These are phyloP conservation scores for Autographa pulchrina DNA, from an alignment of 2,888 invertebrate species.

Conservation along the genomic window DNA sequence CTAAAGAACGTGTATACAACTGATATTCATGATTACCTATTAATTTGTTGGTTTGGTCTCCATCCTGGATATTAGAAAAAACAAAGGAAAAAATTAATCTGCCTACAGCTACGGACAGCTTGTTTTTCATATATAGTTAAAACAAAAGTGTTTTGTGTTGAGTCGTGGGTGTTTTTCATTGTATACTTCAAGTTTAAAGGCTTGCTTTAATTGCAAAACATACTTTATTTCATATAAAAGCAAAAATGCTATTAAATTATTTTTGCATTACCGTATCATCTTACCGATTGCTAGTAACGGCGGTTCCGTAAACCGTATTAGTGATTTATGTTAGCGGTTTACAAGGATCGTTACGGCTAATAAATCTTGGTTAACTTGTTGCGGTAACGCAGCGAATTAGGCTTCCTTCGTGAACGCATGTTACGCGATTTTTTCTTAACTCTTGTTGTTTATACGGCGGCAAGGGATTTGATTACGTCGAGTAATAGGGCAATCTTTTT, in stretches of 20 bases:
- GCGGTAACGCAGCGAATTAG: conserved; percentile 73
- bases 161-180: too few relatives aligned
- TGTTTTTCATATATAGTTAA: too few relatives aligned
- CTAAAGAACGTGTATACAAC: too few relatives aligned
- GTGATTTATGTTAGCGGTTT: conserved; percentile 82
- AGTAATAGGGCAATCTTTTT: conserved; percentile 46
- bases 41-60: too few relatives aligned
- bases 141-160: too few relatives aligned
- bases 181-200: too few relatives aligned
- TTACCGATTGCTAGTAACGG: conserved; percentile 66
- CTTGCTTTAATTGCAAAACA: too few relatives aligned
- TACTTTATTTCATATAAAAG: neutral
- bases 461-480: conserved; percentile 41
- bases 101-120: too few relatives aligned
- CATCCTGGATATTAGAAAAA: too few relatives aligned
- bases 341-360: conserved; percentile 80
- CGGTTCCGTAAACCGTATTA: conserved; percentile 70
- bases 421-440: conserved; percentile 52
- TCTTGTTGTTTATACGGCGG: conserved; percentile 51
- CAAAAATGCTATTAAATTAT: neutral
- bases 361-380: conserved; percentile 85
- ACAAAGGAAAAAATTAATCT: too few relatives aligned
- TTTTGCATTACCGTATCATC: conserved; percentile 50
- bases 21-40: too few relatives aligned
- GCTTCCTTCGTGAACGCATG: conserved; percentile 65